These are phyloP conservation scores for Cataglyphis rosenhaueri DNA, from an alignment of 2,888 invertebrate genomes.

Conservation along the genomic window DNA sequence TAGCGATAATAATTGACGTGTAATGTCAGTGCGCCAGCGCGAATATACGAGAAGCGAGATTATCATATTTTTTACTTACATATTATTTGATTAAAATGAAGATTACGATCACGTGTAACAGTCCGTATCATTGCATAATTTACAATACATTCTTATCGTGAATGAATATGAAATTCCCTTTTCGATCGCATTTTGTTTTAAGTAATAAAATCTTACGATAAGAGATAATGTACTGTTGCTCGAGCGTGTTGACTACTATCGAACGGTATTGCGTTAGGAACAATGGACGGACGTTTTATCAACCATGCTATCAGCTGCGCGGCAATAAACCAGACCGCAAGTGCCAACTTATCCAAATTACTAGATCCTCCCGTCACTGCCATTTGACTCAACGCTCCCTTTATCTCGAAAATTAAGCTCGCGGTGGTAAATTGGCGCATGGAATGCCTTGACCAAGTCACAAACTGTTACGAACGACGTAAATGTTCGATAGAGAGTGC, in stretches of 20 bases:
- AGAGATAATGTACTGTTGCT: slow-evolving; percentile 13
- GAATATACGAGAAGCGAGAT: background rate
- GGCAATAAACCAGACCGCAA: slow-evolving; percentile 75
- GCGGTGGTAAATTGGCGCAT: slow-evolving; percentile 38
- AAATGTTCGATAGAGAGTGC: slow-evolving; percentile 1
- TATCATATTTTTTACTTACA: background rate
- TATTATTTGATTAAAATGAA: background rate
- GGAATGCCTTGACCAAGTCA: background rate
- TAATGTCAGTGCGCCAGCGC: background rate
- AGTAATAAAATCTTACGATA: slow-evolving; percentile 18
- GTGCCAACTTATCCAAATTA: slow-evolving; percentile 78
- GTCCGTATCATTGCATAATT: background rate
- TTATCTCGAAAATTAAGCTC: slow-evolving; percentile 58
- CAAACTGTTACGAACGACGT: background rate
- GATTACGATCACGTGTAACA: background rate
- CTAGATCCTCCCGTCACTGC: slow-evolving; percentile 52
- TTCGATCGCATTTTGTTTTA: slow-evolving; percentile 5
- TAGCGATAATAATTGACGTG: slow-evolving; percentile 38
- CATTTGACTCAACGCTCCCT: slow-evolving; percentile 55
- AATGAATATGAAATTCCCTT: background rate
- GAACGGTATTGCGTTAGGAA: slow-evolving; percentile 29
- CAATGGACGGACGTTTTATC: slow-evolving; percentile 48
- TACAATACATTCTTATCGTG: background rate
- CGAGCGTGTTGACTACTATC: background rate
- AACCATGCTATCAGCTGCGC: slow-evolving; percentile 10